Percentiles rank a stretch among this genome's conserved stretches.
Evolutionary conservation across 2,888 invertebrate genomes (phyloP).

Genomic region (Podabrus alpinus): DNA sequence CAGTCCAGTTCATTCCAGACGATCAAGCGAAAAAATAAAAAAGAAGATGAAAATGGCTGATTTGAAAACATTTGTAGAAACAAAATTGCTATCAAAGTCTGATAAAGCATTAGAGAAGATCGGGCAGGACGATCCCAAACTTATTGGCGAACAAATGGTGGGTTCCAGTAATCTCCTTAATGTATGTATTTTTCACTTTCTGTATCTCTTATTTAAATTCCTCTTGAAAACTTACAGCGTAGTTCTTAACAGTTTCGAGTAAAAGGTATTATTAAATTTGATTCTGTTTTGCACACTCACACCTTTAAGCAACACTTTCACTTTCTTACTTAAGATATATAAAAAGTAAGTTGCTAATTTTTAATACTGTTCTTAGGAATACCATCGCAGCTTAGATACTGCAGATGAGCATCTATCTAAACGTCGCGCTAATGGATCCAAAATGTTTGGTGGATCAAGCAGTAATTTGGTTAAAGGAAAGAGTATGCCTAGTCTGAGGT

Average conservation of each 20-base stretch:
- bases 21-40: conserved; percentile 82
- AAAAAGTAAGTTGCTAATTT: neutral
- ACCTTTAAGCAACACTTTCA: conserved; percentile 5
- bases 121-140: conserved; percentile 72
- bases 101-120: conserved; percentile 90
- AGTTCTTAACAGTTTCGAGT: neutral
- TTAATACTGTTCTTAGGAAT: conserved; percentile 65
- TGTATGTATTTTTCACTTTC: conserved; percentile 46
- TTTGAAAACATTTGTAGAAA: conserved; percentile 88
- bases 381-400: conserved; percentile 81
- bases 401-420: conserved; percentile 75
- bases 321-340: neutral
- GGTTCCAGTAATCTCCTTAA: conserved; percentile 56
- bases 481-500: conserved; percentile 96
- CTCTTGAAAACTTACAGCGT: neutral
- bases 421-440: conserved; percentile 71
- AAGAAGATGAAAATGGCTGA: conserved; percentile 91
- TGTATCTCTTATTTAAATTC: conserved; percentile 4
- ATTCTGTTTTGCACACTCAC: neutral
- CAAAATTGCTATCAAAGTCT: conserved; percentile 86
- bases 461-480: conserved; percentile 88
- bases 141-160: conserved; percentile 66
- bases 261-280: neutral
- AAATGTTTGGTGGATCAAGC: conserved; percentile 56
- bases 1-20: conserved; percentile 59